Base-by-base conservation (phyloP, 2,888 invertebrate genomes). In the Unio delphinus region DNA sequence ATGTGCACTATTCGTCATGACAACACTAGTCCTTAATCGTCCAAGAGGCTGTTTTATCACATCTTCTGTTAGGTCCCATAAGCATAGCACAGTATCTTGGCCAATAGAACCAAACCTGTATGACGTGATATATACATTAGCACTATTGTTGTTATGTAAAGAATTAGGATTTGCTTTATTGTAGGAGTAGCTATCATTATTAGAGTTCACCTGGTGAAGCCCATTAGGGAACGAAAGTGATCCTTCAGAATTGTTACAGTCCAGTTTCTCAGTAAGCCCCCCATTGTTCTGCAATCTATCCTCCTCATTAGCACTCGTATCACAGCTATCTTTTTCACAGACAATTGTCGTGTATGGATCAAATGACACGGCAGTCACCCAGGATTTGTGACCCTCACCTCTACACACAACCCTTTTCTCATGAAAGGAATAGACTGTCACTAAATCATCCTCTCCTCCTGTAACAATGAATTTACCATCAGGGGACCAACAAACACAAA, bases 51-150 rank as follows among this genome's bases (percentile, higher is more conserved):
- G 95, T 81, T 94, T 92, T 69, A 99, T 91, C 70, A 97, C 94
- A 88, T 99, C 99, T 89, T 98, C 97, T 20, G 98, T 98, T 73
- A 99, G 93, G 90, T 99, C 99, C 99, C 99, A 99, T 78, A 99
- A 92, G 91, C 99, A 99, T 79, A 99, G 91, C 90, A 97, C 96
- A 61, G 99, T 99, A 91, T 99, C 99, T 90, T 99, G 98, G 55
- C 98, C 97, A 1, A 98, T 97, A 76, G 97, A 97, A 55, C 97
- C 98, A 76, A 98, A 92, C 78, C 96, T 92, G 89, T 96, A 96
- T 86, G 95, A 94, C 45, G 94, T 85, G 34, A 84, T 76, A 74
- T 73, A 69, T 61, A 75, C 69, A 64, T 70, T 72, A 67, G 75
- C 70, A 72, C 74, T 75, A 26, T 65, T 68, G 64, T 72, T 68